Evolutionary conservation across 2,797 vertebrate genomes (phyloP), one percentile per base, ranked within the genome.

Genomic region (Chlorospingus semifuscus): DNA sequence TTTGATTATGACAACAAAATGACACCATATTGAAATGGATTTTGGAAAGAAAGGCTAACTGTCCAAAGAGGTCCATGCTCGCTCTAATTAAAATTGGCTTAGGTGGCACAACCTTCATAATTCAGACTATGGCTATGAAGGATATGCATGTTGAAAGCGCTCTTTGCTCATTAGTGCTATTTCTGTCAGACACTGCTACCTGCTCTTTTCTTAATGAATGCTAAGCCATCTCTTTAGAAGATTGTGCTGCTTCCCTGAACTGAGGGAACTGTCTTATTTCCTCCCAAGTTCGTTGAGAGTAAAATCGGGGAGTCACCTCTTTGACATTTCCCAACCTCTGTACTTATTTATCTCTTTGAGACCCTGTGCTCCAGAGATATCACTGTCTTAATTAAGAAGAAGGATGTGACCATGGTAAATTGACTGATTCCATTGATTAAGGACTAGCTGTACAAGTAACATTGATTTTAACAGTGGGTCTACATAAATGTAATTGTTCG

Each of bases 321-420:
- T 96, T 98, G 98, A 98, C 98, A 98, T 98, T 98, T 98, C 95
- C 93, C 97, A 98, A 98, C 98, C 98, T 98, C 98, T 98, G 97
- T 97, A 98, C 98, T 98, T 98, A 98, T 98, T 98, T 98, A 98
- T 98, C 98, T 97, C 96, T 97, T 97, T 96, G 97, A 98, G 97
- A 98, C 98, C 98, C 98, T 98, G 98, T 70, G 97, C 98, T 98
- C 96, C 96, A 95, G 97, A 98, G 98, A 98, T 98, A 98, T 98
- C 98, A 98, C 98, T 98, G 98, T 98, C 98, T 98, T 99, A 98
- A 99, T 99, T 99, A 99, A 98, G 98, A 98, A 98, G 97, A 98
- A 98, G 98, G 98, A 98, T 98, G 98, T 98, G 98, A 98, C 98
- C 98, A 97, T 97, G 97, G 97, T 97, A 98, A 98, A 98, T 98